Percentiles rank a stretch among this genome's conserved stretches.
Evolutionary conservation across 2,113 vertebrate genomes (phyloP).

Genomic region (Neolamprologus fasciatus): DNA sequence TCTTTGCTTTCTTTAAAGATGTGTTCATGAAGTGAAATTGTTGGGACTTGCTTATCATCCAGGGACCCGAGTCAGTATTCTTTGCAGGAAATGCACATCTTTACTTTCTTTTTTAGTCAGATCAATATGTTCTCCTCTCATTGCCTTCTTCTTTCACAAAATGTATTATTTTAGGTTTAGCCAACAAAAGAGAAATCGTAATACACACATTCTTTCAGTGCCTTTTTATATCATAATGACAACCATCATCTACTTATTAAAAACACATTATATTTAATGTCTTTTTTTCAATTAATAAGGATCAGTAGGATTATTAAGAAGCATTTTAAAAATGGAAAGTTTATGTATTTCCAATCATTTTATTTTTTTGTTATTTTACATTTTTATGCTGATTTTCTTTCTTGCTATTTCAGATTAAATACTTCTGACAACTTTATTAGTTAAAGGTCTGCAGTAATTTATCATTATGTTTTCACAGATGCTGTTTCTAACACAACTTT

Average conservation of each 20-base stretch:
- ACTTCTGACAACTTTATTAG: not conserved
- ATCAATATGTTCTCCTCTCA: not conserved
- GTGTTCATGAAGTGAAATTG: not conserved
- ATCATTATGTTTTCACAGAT: not conserved
- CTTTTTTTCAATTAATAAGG: not conserved
- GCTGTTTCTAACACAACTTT: not conserved
- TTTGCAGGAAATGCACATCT: not conserved
- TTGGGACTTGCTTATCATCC: not conserved
- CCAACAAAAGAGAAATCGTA: not conserved
- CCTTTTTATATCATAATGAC: not conserved
- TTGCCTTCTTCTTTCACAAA: not conserved
- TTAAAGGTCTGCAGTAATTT: not conserved
- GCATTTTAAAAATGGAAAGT: not conserved
- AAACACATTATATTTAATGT: rapidly evolving
- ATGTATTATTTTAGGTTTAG: not conserved
- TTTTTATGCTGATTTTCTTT: not conserved
- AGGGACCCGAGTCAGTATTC: not conserved
- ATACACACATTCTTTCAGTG: not conserved
- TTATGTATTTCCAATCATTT: not conserved
- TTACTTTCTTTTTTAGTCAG: not conserved
- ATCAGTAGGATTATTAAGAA: not conserved
- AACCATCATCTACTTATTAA: not conserved
- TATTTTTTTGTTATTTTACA: not conserved
- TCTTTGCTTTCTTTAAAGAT: not conserved
- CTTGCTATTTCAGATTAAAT: not conserved